Conservation (phyloP, 2,888 invertebrate species). For the Clanis bilineata region DNA sequence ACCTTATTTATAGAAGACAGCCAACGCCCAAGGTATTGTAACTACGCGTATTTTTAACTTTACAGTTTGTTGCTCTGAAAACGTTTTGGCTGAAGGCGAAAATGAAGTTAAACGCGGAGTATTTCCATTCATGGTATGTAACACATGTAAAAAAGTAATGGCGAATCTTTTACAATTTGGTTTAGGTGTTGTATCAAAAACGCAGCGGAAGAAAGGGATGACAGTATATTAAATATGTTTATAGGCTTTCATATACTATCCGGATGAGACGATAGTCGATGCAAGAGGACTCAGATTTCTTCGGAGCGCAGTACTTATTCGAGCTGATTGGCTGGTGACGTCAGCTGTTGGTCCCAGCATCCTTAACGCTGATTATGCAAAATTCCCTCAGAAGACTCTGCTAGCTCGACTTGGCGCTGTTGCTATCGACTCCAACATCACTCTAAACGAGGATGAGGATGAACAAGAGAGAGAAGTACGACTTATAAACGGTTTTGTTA, state of each 20-base stretch:
- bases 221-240: slow-evolving; percentile 17
- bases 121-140: slow-evolving; percentile 64
- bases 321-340: slow-evolving; percentile 60
- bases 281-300: slow-evolving; percentile 48
- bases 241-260: slow-evolving; percentile 70
- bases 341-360: slow-evolving; percentile 50
- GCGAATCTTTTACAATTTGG: neutral
- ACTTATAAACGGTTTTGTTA: neutral
- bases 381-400: slow-evolving; percentile 65
- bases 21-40: neutral
- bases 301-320: slow-evolving; percentile 60
- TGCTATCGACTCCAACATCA: slow-evolving; percentile 55
- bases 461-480: slow-evolving; percentile 72
- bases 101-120: slow-evolving; percentile 55
- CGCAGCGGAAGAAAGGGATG: too few species aligned
- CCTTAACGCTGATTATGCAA: slow-evolving; percentile 34
- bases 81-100: slow-evolving; percentile 48
- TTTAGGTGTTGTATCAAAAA: too few species aligned
- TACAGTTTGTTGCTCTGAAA: slow-evolving; percentile 40
- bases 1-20: neutral
- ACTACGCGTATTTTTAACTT: slow-evolving; percentile 23
- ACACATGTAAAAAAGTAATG: neutral
- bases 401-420: slow-evolving; percentile 66
- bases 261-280: slow-evolving; percentile 57
- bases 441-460: slow-evolving; percentile 68